Percentiles rank a stretch among this genome's conserved stretches.
phyloP scores from a whole-genome alignment of 2,113 vertebrate species.

The Geothlypis trichas region DNA sequence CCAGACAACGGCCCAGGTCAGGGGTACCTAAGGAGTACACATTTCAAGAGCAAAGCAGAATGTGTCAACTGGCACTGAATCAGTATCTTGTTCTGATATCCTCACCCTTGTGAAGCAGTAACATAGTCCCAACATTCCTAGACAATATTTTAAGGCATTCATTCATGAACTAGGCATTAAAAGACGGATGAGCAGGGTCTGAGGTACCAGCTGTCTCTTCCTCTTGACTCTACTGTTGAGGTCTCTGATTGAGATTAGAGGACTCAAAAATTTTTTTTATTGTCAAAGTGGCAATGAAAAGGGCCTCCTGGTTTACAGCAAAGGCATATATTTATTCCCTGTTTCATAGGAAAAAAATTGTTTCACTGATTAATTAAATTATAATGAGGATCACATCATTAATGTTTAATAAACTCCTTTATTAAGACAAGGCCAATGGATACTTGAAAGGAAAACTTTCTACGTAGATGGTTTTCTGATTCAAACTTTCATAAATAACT shows the following conservation, averaged over 20 bases:
- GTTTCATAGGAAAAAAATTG: background rate
- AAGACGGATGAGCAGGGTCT: background rate
- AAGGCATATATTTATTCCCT: background rate
- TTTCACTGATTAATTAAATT: background rate
- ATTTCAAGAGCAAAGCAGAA: background rate
- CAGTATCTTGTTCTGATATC: background rate
- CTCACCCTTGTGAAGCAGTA: background rate
- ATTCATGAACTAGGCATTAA: background rate
- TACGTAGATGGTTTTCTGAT: background rate
- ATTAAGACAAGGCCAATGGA: background rate
- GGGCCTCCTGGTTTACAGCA: background rate
- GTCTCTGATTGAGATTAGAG: background rate
- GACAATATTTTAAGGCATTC: rapidly evolving
- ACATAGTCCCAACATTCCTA: background rate
- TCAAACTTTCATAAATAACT: background rate
- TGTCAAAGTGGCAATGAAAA: background rate
- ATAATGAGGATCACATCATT: background rate
- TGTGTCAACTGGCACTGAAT: background rate
- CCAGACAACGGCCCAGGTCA: background rate
- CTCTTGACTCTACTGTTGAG: background rate
- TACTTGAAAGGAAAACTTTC: background rate
- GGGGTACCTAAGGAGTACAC: background rate
- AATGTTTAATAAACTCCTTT: background rate
- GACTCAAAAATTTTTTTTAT: background rate
- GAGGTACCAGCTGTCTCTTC: background rate